Evolutionary conservation across 2,113 vertebrate genomes (phyloP), one percentile per base, ranked within the genome.

Genomic region (Leucopsar rothschildi): DNA sequence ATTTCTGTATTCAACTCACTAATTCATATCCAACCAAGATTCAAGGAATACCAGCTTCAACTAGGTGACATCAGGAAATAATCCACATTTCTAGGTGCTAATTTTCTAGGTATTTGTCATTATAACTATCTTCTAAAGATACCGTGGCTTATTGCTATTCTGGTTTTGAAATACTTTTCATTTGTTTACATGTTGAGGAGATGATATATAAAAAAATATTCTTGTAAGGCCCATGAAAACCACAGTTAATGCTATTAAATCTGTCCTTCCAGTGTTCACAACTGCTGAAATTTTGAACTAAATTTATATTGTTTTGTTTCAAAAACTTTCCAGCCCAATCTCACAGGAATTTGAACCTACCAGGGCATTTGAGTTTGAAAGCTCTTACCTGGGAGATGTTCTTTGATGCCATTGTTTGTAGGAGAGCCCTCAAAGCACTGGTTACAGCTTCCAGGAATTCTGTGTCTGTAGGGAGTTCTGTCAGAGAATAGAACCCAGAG

Each of bases 361-460:
- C 40, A 65, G 31, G 72, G 63, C n/a, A 75, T 72, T 92, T 72
- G 70, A 82, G 60, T 86, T 69, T 49, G 92, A 95, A 95, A 82
- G n/a, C 23, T 82, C 96, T 97, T 97, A 99, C 99, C 98, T 99
- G 99, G 44, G 99, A 91, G 95, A 99, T 99, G 91, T 98, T 99
- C 96, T 98, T 98, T 76, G 98, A 99, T n/a, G 99, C 98, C 96
- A 99, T 98, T 91, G 98, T 99, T 97, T 99, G 99, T 59, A 99
- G 93, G 53, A 99, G 98, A 76, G 99, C 99, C 31, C 99, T 98
- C 96, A 99, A 97, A 79, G 99, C 99, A 22, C 99, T 98, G 87
- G 98, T 99, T 84, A 99, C 98, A 2, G 99, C 99, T 98, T 99
- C 99, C 28, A 99, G 97, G 92, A 99, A 99, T 96, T 99, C 99